These are phyloP conservation scores for Drosophila kanekoi DNA, from an alignment of 2,888 invertebrate genomes.

Conservation along the genomic window DNA sequence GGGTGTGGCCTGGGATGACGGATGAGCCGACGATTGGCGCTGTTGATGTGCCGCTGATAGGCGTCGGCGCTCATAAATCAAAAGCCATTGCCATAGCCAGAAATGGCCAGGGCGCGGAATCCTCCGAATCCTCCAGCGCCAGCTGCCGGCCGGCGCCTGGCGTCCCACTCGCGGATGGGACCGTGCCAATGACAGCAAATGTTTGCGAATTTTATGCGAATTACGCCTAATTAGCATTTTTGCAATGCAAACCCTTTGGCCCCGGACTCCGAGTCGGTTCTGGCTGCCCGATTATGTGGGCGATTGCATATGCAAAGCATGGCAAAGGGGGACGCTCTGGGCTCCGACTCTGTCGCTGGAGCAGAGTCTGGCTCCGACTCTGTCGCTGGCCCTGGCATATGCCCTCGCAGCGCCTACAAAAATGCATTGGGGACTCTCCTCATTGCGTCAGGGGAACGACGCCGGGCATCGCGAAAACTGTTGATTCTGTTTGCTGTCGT, in stretches of 20 bases:
- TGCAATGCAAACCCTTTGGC: conserved; percentile 28
- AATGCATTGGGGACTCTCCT: conserved; percentile 40
- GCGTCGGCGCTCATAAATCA: conserved; percentile 71
- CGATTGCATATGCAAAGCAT: conserved; percentile 76
- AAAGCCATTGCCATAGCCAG: conserved; percentile 34
- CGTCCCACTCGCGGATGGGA: neutral
- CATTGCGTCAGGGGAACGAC: neutral
- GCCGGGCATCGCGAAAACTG: conserved; percentile 47
- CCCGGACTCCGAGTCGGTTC: neutral
- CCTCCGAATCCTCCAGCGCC: conserved; percentile 1
- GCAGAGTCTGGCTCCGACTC: neutral
- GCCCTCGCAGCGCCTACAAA: conserved; percentile 52
- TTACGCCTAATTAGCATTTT: conserved; percentile 81
- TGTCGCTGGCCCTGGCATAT: conserved; percentile 33
- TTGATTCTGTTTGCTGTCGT: conserved; percentile 63
- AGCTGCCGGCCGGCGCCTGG: neutral
- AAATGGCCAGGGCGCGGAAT: neutral
- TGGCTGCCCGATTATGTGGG: conserved; percentile 69
- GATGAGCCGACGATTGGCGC: conserved; percentile 72
- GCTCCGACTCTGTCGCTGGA: conserved; percentile 1
- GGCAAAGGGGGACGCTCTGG: conserved; percentile 26
- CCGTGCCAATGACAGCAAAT: conserved; percentile 63
- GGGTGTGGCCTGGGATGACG: conserved; percentile 64
- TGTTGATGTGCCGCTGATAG: conserved; percentile 71
- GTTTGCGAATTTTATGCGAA: conserved; percentile 82